Base-by-base conservation (phyloP, 2,888 invertebrate genomes). In the Melikaiella ostensackeni region DNA sequence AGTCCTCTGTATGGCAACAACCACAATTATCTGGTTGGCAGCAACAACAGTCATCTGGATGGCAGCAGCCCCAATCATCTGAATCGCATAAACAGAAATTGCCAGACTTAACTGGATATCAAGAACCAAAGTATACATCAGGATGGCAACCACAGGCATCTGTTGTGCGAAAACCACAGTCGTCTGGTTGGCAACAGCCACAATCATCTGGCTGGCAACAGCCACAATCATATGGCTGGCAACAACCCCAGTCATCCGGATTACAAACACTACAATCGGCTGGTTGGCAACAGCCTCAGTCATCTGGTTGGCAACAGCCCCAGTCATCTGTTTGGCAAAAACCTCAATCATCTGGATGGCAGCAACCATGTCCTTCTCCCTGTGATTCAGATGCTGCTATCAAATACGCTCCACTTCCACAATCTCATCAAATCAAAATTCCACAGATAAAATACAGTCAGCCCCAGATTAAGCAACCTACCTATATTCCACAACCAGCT, bases 341-440 rank as follows among this genome's bases (percentile, higher is more conserved):
- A 8, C n/a, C 42, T 16, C 24, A 42, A 6, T 46, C 30, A 27
- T 70, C 79, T 16, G 77, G 6, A 76, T 83, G 42, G 78, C 85
- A 86, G n/a, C 81, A 77, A 70, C 80, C 84, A 3, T 84, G 75
- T 2, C 83, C 84, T 1, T 81, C 80, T 38, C 80, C 81, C 1
- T 82, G 82, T 50, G 75, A 77, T 21, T 77, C 78, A 11, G 30
- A 75, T 1, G 79, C 0, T 80, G 80, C 42, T 79, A 80, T 55
- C 79, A 81, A 21, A 73, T 30, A 77, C 78, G 24, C 78, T 78
- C 33, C 80, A 80, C 57, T 79, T 46, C 30, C 76, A 80, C 42
- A 75, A 0, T 81, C 86, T 38, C 83, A 84, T 21, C 82, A 75
- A 57, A 79, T 86, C 35, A 87, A 88, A 66, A 70, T 70, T 27